Evolutionary conservation across 2,797 vertebrate species (phyloP).

Genomic region (Acanthurus leucopareius): DNA sequence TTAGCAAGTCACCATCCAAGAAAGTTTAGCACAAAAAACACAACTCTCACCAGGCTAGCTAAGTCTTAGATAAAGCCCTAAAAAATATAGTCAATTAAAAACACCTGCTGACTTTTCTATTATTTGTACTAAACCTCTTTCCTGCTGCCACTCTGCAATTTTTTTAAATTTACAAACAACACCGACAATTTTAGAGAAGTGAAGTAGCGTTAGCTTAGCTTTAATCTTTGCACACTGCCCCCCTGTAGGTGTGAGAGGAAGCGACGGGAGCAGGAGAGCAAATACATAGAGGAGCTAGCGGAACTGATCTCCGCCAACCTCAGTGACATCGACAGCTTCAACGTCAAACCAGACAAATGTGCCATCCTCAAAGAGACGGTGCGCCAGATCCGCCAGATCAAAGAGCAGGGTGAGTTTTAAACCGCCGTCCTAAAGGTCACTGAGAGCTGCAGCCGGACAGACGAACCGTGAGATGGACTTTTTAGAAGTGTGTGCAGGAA

Average conservation of each 20-base stretch:
- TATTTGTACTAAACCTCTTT: neutral
- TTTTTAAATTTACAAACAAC: neutral
- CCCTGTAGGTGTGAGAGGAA: constrained; percentile 94
- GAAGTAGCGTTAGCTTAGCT: constrained; percentile 6
- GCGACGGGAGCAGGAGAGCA: constrained; percentile 98
- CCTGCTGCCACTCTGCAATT: neutral
- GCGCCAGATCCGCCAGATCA: constrained; percentile 98
- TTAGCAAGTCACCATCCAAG: neutral
- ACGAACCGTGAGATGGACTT: constrained; percentile 14
- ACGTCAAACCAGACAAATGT: constrained; percentile 99
- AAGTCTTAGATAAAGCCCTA: too few relatives aligned
- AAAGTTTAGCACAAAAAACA: too few relatives aligned
- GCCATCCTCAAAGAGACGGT: constrained; percentile 99
- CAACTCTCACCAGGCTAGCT: neutral
- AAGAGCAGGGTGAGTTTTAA: constrained; percentile 92
- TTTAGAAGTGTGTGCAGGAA: constrained; percentile 28
- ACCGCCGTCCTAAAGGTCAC: constrained; percentile 38
- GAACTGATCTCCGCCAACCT: constrained; percentile 99
- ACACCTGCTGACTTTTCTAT: neutral
- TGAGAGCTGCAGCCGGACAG: neutral
- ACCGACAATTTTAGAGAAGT: neutral
- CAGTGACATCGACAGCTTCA: constrained; percentile 98
- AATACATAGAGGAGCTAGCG: constrained; percentile 98
- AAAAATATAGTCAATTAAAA: too few relatives aligned
- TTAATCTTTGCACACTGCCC: constrained; percentile 30